Evolutionary conservation across 2,113 vertebrate species (phyloP), one percentile per base, ranked within the genome.

Genomic region (Cyanoderma ruficeps): DNA sequence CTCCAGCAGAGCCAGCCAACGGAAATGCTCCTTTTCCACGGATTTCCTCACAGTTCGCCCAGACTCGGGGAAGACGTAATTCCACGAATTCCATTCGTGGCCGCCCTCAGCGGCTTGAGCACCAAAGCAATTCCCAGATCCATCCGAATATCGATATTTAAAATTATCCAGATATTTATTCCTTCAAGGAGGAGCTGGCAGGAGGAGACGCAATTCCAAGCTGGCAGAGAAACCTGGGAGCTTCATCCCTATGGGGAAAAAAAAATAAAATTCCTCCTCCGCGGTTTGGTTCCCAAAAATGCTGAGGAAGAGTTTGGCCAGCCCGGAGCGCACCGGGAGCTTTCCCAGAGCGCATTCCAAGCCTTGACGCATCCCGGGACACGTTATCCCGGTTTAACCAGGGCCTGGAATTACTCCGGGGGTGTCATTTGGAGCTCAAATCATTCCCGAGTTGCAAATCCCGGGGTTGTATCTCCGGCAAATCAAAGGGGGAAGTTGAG

Each of bases 1-100:
- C 37, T 11, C 52, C 0, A 0, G 2, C 0, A 3, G 56, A 15
- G 23, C 39, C 61, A 17, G 12, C 17, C 11, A 0, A 1, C 17
- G 24, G 23, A 44, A 35, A 24, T 1, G 19, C 31, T 35, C 7
- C 1, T 52, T 53, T 41, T 46, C 22, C 15, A 4, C 7, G 49
- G n/a, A 11, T 78, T 59, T 65, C 41, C 65, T 68, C 70, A 3
- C 52, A 8, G 11, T 25, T 52, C 15, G 1, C 39, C 76, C 46
- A 0, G 23, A 11, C 11, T n/a, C 6, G 9, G 21, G 33, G 41
- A 44, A 11, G 41, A 11, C 3, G 1, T 3, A 8, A 82, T 56
- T 77, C 25, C 42, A 0, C 11, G 3, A 31, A 33, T 68, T 67
- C 61, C 63, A 5, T 68, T 63, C 33, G 30, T 12, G 5, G 52